phyloP scores from a whole-genome alignment of 2,797 vertebrate genomes.

The Paguma larvata region DNA sequence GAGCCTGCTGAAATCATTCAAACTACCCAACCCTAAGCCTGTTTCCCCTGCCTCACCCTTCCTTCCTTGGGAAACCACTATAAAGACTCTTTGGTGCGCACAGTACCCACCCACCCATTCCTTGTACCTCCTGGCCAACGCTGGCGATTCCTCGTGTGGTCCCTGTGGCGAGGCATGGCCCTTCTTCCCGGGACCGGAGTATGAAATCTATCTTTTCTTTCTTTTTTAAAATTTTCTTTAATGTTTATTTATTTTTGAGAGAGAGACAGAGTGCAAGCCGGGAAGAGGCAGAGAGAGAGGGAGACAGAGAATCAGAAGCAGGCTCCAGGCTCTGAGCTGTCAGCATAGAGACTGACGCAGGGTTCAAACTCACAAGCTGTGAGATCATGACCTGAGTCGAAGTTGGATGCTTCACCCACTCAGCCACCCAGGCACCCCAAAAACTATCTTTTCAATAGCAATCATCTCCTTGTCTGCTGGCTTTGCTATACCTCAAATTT shows the following conservation, averaged over 20 bases:
- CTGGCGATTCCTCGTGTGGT: rapidly evolving
- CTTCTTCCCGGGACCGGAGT: not conserved
- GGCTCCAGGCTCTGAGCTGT: too few species aligned
- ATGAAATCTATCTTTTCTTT: not conserved
- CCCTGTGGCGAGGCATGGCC: rapidly evolving
- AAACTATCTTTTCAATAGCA: not conserved
- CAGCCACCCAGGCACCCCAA: not conserved
- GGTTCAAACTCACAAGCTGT: too few species aligned
- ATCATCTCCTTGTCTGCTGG: not conserved
- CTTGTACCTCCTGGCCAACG: not conserved
- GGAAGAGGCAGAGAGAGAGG: too few species aligned
- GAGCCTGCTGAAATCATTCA: not conserved
- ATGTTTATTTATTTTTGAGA: too few species aligned
- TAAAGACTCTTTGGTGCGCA: not conserved
- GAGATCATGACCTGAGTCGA: too few species aligned
- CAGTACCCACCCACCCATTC: rapidly evolving
- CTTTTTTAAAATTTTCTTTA: too few species aligned
- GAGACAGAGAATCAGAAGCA: too few species aligned
- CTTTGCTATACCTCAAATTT: not conserved
- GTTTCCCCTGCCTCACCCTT: not conserved
- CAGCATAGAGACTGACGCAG: too few species aligned
- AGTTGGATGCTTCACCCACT: too few species aligned
- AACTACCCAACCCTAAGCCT: not conserved
- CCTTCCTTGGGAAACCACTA: not conserved
- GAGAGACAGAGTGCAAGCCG: too few species aligned